Base-by-base conservation (phyloP, 1,140 invertebrate genomes). In the Atta texana region DNA sequence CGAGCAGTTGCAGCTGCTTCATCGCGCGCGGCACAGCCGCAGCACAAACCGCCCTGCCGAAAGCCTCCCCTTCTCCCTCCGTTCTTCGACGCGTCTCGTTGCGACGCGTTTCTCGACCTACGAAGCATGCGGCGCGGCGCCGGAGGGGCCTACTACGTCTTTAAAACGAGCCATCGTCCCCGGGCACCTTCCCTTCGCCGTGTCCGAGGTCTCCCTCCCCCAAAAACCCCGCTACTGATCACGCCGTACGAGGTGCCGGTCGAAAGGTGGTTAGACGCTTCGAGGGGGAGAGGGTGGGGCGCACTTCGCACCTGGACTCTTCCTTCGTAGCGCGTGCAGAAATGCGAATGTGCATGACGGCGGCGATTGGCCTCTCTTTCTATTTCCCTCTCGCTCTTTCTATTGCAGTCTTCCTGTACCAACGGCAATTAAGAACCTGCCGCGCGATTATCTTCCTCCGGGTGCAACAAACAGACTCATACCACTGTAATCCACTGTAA, bases 1-100 rank as follows among this genome's bases (percentile, higher is more conserved):
- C 92, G 89, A 85, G 78, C 59, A 82, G 90, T 90, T 93, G 94
- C 94, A 94, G 93, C 93, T 94, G 94, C 92, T 89, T 87, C 82
- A 77, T 57, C 86, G 85, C 90, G 85, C 86, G 81, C 86, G 86
- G 88, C 87, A 82, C 59, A 71, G 86, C 86, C 87, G 74, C 53
- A 61, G 53, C 69, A 21, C 81, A 88, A 89, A 88, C 76, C 88
- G 86, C 74, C 86, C 69, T 75, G 39, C 28, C 63, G 53, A 31
- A 53, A 78, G 78, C 24, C 0, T 24, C 55, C 86, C 71, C 61
- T 68, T n/a, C 51, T 6, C 72, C 51, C 69, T 66, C 31, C 75
- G 51, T 49, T 81, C 57, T 77, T 34, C 74, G 49, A 24, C 78
- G 71, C 80, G 55, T 78, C 72, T 44, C 72, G 72, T 44, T 76